phyloP scores from a whole-genome alignment of 2,888 invertebrate genomes.

The Taenaris catops region DNA sequence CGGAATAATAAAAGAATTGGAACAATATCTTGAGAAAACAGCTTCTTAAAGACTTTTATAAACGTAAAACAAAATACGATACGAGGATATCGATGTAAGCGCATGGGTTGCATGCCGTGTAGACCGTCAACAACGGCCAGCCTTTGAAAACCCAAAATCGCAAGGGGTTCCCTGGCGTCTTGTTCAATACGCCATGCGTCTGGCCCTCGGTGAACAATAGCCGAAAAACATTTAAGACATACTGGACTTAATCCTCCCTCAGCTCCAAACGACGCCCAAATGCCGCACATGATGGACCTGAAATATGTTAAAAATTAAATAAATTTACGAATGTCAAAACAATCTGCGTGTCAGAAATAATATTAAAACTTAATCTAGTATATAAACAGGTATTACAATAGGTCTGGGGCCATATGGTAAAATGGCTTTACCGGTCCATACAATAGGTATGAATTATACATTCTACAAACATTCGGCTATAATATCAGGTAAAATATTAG shows the following conservation, averaged over 20 bases:
- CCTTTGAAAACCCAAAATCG: constrained; percentile 84
- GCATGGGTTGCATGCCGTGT: constrained; percentile 90
- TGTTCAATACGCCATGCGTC: constrained; percentile 88
- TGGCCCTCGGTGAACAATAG: constrained; percentile 85
- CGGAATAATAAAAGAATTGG: no score
- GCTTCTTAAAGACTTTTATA: no score
- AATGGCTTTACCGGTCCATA: no score
- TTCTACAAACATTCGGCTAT: no score
- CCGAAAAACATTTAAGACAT: constrained; percentile 81
- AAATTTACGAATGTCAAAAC: neutral
- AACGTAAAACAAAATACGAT: no score
- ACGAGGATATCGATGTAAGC: constrained; percentile 82
- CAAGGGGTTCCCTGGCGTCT: constrained; percentile 82
- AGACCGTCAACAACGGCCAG: constrained; percentile 84
- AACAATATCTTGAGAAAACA: no score
- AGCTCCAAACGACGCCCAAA: constrained; percentile 87
- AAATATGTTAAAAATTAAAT: neutral
- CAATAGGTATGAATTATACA: no score
- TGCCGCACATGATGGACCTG: constrained; percentile 82
- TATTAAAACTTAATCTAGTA: no score
- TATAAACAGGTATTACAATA: no score
- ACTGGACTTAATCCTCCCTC: constrained; percentile 74
- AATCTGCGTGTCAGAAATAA: no score
- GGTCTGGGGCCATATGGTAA: no score
- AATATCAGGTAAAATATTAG: no score